These are phyloP conservation scores for Lytechinus pictus DNA, from an alignment of 35 echinoderm and acorn worm genomes.

Conservation along the genomic window DNA sequence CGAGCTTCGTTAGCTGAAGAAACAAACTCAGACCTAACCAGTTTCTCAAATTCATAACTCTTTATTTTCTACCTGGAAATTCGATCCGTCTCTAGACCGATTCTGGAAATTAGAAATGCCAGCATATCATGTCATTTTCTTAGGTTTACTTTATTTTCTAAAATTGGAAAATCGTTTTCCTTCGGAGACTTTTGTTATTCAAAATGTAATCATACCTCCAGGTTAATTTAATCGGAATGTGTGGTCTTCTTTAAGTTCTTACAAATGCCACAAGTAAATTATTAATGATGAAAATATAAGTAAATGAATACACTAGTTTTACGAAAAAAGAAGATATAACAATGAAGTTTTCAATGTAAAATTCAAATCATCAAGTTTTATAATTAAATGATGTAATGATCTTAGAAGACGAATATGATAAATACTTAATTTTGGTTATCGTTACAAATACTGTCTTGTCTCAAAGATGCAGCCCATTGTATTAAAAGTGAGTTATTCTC, in stretches of 20 bases:
- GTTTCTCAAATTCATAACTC: background rate
- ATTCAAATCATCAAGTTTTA: background rate
- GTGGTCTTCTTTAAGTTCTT: background rate
- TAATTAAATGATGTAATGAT: background rate
- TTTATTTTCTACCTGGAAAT: background rate
- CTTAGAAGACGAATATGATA: no score
- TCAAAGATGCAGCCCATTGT: no score
- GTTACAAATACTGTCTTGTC: no score
- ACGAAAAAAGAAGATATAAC: background rate
- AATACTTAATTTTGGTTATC: no score
- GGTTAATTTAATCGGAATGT: background rate
- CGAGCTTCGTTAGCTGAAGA: constrained; percentile 39
- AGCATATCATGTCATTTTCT: background rate
- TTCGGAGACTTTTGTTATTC: background rate
- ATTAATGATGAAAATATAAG: background rate
- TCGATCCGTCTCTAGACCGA: background rate
- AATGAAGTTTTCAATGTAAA: no score
- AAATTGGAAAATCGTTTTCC: background rate
- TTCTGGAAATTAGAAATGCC: background rate
- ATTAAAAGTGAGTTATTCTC: background rate
- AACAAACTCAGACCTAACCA: constrained; percentile 2
- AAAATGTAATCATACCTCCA: background rate
- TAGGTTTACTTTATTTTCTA: background rate
- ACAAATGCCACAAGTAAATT: background rate
- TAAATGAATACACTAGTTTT: background rate